Percentiles rank a stretch among this genome's conserved stretches.
phyloP scores from a whole-genome alignment of 2,113 vertebrate species.

The Salvelinus alpinus region DNA sequence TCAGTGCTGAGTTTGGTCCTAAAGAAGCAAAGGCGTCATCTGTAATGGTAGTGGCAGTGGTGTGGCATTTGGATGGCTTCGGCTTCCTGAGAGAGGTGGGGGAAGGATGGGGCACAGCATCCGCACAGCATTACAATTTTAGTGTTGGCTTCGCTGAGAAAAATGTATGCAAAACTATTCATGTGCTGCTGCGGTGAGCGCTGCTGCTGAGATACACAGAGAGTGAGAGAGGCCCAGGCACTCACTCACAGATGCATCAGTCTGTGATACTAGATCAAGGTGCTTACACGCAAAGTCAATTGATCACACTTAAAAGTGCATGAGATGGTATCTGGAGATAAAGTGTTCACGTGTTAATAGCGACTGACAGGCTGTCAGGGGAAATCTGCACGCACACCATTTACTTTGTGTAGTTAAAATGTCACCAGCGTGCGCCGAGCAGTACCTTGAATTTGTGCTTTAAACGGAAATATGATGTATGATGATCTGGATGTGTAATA shows the following conservation, averaged over 20 bases:
- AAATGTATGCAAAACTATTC: constrained; percentile 64
- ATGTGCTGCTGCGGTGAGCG: constrained; percentile 20
- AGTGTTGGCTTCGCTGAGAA: constrained; percentile 3
- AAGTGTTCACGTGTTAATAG: constrained; percentile 34
- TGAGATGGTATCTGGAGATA: constrained; percentile 32
- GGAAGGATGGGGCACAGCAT: constrained; percentile 11
- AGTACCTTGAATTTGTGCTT: constrained; percentile 3
- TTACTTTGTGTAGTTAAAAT: constrained; percentile 1
- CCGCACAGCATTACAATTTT: constrained; percentile 20
- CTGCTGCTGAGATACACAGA: constrained; percentile 33
- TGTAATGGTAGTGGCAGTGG: background rate
- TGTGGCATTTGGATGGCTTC: constrained; percentile 9
- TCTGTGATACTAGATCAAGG: constrained; percentile 42
- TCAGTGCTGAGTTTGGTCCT: background rate
- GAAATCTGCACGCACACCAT: background rate
- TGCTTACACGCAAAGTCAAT: constrained; percentile 40
- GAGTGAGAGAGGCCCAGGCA: constrained; percentile 21
- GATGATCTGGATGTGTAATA: constrained; percentile 12
- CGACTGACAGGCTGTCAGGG: constrained; percentile 20
- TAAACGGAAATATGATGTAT: background rate
- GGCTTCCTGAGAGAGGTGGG: background rate
- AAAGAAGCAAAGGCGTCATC: constrained; percentile 9
- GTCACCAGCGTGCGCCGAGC: background rate
- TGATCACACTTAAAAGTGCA: constrained; percentile 34
- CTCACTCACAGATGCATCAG: constrained; percentile 29